Evolutionary conservation across 1,140 invertebrate species (phyloP), one percentile per base, ranked within the genome.

Genomic region (Choristoneura fumiferana): DNA sequence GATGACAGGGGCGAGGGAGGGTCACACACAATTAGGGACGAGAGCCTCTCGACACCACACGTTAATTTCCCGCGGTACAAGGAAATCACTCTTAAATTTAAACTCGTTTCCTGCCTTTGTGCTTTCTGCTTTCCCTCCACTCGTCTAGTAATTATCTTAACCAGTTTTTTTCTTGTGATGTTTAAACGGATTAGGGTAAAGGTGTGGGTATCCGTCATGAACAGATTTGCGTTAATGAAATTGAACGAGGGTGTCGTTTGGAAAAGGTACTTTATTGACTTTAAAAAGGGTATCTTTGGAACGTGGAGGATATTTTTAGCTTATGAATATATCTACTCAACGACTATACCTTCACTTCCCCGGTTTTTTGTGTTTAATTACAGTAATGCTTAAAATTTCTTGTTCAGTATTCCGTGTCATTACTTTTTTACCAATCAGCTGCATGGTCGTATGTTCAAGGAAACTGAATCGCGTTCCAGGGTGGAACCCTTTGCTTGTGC

Each of bases 21-120:
- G 71, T 72, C 73, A 76, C 71, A 77, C 74, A 75, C 81, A 84
- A 84, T 84, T 81, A 78, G 68, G 66, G 68, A 57, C 67, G 56
- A 81, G 81, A 55, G 64, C 64, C 67, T 37, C 68, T 78, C 67
- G 12, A 63, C 65, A 60, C 63, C 73, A 61, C 75, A 76, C 68
- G 71, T 76, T 78, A 71, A 76, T 79, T 81, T 62, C 18, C 57
- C 55, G 6, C 64, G 55, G 67, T 66, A 67, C 69, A 76, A 78
- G 71, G 69, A 73, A 76, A 73, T 75, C 71, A 60, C 71, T 73
- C 71, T 79, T 73, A 54, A 81, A 81, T 77, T 80, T 77, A 71
- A 78, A 78, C 77, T 76, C 71, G 65, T 78, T 82, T 78, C 22
- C 22, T 6, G 18, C 43, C 40, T 83, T 74, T 71, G 63, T 71